Percentiles rank a stretch among this genome's conserved stretches.
phyloP scores from a whole-genome alignment of 2,888 invertebrate species.

The Dorcus parallelipipedus region DNA sequence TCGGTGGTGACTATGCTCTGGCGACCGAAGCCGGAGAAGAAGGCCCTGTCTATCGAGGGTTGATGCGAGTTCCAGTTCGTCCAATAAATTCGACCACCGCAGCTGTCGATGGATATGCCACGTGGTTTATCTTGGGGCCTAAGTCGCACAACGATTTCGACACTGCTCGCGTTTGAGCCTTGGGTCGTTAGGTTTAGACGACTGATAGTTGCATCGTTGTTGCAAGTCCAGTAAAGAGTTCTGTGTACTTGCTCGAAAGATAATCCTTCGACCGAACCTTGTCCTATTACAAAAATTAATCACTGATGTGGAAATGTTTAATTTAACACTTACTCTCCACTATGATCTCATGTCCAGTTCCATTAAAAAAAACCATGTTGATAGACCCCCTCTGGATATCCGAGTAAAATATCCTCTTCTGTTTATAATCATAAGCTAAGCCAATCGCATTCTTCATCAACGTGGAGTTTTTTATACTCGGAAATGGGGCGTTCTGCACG shows the following conservation, averaged over 20 bases:
- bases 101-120: constrained; percentile 82
- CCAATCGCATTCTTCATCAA: constrained; percentile 84
- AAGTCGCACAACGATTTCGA: constrained; percentile 62
- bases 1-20: constrained; percentile 73
- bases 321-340: constrained; percentile 57
- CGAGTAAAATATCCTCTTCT: constrained; percentile 75
- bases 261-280: constrained; percentile 85
- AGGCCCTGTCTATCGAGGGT: constrained; percentile 78
- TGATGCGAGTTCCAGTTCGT: constrained; percentile 84
- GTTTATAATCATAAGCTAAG: constrained; percentile 72
- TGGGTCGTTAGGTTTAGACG: constrained; percentile 52
- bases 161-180: constrained; percentile 46
- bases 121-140: constrained; percentile 73
- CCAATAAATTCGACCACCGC: constrained; percentile 76
- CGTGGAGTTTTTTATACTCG: constrained; percentile 67
- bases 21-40: constrained; percentile 51
- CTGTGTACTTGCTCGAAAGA: constrained; percentile 68
- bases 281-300: constrained; percentile 51
- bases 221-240: constrained; percentile 83
- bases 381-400: constrained; percentile 86
- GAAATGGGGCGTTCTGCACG: constrained; percentile 74
- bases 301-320: neutral
- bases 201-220: constrained; percentile 71
- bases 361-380: constrained; percentile 78
- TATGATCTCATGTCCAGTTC: constrained; percentile 66